Evolutionary conservation across 2,797 vertebrate genomes (phyloP).

Genomic region (Macroramphosus scolopax): DNA sequence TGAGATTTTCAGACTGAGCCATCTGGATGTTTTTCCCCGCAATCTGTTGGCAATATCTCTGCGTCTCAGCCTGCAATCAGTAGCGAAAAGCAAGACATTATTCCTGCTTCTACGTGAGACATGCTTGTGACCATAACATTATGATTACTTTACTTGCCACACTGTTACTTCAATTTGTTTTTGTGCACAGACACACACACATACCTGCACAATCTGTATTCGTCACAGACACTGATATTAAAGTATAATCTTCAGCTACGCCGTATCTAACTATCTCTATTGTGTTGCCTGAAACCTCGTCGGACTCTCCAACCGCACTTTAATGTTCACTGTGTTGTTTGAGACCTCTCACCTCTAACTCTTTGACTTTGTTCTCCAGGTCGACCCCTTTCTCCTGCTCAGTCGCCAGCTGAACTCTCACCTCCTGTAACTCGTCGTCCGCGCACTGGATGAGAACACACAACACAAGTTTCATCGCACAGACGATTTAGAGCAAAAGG

Average conservation of each 20-base stretch:
- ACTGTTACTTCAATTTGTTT: conserved; percentile 11
- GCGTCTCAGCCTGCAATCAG: conserved; percentile 77
- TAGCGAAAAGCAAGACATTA: conserved; percentile 50
- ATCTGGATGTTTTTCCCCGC: conserved; percentile 78
- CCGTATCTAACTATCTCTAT: not conserved
- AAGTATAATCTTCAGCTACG: no score
- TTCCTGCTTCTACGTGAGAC: conserved; percentile 51
- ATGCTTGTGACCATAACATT: conserved; percentile 46
- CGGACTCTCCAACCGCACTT: no score
- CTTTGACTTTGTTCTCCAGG: conserved; percentile 71
- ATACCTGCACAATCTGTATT: no score
- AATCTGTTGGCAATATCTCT: conserved; percentile 75
- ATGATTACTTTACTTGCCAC: conserved; percentile 33
- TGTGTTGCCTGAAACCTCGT: conserved; percentile 7
- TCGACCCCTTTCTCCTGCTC: conserved; percentile 63
- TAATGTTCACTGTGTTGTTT: no score
- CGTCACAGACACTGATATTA: no score
- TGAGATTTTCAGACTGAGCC: conserved; percentile 74
- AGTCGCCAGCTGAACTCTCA: conserved; percentile 73
- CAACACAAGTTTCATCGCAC: not conserved
- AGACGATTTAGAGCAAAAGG: no score
- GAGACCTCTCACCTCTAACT: conserved; percentile 80
- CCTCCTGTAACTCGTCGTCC: conserved; percentile 75
- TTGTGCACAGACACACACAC: conserved; percentile 1
- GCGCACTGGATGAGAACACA: conserved; percentile 63